These are phyloP conservation scores for Hymenochirus boettgeri DNA, from an alignment of 2,113 vertebrate genomes.

Conservation along the genomic window DNA sequence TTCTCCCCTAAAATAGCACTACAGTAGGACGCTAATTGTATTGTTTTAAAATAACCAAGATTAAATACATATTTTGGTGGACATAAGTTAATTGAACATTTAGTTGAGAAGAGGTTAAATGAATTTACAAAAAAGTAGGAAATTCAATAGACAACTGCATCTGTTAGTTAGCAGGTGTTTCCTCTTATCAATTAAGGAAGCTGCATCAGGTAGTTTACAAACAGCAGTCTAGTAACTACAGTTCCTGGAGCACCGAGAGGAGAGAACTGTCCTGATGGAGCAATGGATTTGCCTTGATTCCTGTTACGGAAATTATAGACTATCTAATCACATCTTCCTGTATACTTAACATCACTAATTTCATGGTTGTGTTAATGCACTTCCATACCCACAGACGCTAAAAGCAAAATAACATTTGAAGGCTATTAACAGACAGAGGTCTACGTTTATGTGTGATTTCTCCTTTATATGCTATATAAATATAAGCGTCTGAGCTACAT, in stretches of 20 bases:
- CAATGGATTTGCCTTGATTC: not conserved
- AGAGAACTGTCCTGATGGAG: not conserved
- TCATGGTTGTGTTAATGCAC: slow-evolving; percentile 1
- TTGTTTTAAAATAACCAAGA: too few species aligned
- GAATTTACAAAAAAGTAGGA: too few species aligned
- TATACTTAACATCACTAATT: not conserved
- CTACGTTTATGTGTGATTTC: too few species aligned
- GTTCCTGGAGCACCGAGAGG: not conserved
- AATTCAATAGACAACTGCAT: not conserved
- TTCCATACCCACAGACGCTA: not conserved
- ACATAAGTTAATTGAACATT: too few species aligned
- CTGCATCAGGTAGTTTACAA: not conserved
- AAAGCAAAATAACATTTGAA: not conserved
- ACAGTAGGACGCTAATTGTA: too few species aligned
- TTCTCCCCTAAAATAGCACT: too few species aligned
- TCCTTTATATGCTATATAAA: too few species aligned
- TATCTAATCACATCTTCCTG: slow-evolving; percentile 1
- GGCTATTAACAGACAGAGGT: not conserved
- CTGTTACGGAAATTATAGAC: slow-evolving; percentile 1
- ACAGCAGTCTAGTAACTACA: not conserved
- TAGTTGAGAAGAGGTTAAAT: too few species aligned
- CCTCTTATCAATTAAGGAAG: not conserved
- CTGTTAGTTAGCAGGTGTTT: not conserved
- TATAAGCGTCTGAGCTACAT: too few species aligned
- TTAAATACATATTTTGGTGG: too few species aligned